phyloP scores from a whole-genome alignment of 2,888 invertebrate species.

The Ormyrus labotus region DNA sequence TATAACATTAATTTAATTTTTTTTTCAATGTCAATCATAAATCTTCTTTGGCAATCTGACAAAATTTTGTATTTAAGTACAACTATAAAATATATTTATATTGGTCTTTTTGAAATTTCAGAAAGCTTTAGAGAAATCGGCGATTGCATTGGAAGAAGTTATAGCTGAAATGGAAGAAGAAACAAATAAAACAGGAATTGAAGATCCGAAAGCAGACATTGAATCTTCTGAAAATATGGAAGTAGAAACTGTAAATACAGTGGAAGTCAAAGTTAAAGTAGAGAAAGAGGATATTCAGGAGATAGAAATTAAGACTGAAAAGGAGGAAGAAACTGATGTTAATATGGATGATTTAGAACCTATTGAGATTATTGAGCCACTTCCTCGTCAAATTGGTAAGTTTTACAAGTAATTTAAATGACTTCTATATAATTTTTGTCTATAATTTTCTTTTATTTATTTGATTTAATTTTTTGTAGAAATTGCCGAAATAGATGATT shows the following conservation, averaged over 20 bases:
- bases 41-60: too few relatives aligned
- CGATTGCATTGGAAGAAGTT: constrained; percentile 64
- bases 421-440: neutral
- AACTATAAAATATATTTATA: neutral
- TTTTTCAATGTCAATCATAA: too few relatives aligned
- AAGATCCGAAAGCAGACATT: neutral
- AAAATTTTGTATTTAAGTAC: neutral
- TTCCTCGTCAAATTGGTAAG: constrained; percentile 49
- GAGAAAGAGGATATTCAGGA: constrained; percentile 83
- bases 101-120: constrained; percentile 57
- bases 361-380: constrained; percentile 56
- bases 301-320: constrained; percentile 77
- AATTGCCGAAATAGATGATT: constrained; percentile 53
- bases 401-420: neutral
- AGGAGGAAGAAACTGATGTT: constrained; percentile 76
- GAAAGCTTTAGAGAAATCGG: constrained; percentile 71
- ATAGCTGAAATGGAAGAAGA: constrained; percentile 66
- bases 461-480: constrained; percentile 20
- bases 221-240: constrained; percentile 64
- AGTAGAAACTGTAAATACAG: constrained; percentile 59
- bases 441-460: too few relatives aligned
- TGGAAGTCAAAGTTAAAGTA: constrained; percentile 34
- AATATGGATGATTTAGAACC: constrained; percentile 60
- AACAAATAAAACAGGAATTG: constrained; percentile 65
- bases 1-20: too few relatives aligned